A percentile compares a stretch with the other conserved stretches of the same genome.
Conservation (phyloP, 2,888 invertebrate species). For the Limnephilus rhombicus region DNA sequence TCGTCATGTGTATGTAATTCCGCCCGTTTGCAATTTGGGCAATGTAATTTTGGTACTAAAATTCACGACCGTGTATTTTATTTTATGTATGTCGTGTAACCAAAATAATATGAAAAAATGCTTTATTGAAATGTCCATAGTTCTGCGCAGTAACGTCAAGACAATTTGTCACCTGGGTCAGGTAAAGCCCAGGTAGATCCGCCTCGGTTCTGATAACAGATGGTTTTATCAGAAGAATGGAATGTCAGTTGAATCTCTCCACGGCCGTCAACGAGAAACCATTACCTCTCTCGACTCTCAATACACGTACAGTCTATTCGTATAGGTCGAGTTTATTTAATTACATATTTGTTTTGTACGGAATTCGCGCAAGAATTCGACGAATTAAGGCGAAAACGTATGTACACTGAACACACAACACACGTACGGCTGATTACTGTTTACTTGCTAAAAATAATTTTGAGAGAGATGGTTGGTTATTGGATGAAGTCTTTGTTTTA, state of each 20-base stretch:
- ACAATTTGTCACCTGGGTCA: neutral
- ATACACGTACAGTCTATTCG: neutral
- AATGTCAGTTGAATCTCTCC: slow-evolving; percentile 13
- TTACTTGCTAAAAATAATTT: slow-evolving; percentile 1
- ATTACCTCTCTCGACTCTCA: slow-evolving; percentile 9
- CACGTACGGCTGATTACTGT: neutral
- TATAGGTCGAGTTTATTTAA: neutral
- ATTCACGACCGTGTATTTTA: too few relatives aligned
- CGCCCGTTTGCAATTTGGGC: too few relatives aligned
- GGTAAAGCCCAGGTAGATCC: slow-evolving; percentile 8
- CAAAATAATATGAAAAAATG: neutral
- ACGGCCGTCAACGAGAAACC: slow-evolving; percentile 31
- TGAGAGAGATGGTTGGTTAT: neutral
- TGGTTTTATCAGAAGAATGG: slow-evolving; percentile 26
- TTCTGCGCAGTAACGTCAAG: neutral
- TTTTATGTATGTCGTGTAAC: too few relatives aligned
- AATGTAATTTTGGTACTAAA: too few relatives aligned
- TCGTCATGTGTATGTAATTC: too few relatives aligned
- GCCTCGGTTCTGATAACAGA: slow-evolving; percentile 22
- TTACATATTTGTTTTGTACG: neutral
- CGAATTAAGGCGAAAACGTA: neutral
- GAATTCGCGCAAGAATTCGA: neutral
- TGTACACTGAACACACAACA: neutral
- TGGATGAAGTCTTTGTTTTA: neutral
- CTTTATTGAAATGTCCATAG: neutral